A percentile compares a stretch with the other conserved stretches of the same genome.
Evolutionary conservation across 2,888 invertebrate species (phyloP).

Genomic region (Bursaphelenchus okinawaensis): DNA sequence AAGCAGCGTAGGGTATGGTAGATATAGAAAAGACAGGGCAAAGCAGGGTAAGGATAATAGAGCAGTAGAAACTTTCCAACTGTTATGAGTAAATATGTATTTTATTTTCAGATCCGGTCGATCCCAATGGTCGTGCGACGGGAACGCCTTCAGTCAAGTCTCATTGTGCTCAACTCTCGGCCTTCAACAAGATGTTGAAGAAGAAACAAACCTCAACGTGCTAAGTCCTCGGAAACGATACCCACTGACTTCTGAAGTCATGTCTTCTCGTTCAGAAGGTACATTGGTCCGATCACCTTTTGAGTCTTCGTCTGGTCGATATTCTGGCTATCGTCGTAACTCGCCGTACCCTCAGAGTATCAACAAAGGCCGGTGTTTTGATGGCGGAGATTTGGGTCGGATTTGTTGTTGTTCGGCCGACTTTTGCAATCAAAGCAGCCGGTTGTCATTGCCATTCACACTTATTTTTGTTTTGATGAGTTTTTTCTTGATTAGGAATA

Average conservation of each 20-base stretch:
- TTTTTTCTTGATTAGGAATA: too few relatives aligned
- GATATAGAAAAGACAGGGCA: too few relatives aligned
- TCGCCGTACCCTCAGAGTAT: neutral
- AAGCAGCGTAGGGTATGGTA: too few relatives aligned
- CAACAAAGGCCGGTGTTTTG: conserved; percentile 23
- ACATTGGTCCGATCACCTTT: conserved; percentile 3
- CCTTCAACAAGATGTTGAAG: conserved; percentile 10
- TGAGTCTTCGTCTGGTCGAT: neutral
- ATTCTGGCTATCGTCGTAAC: conserved; percentile 1
- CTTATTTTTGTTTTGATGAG: neutral
- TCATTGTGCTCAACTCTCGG: conserved; percentile 26
- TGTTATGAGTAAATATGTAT: too few relatives aligned
- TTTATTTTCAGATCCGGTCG: conserved; percentile 20
- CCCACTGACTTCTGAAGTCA: neutral
- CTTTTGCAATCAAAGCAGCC: conserved; percentile 22
- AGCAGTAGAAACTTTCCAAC: too few relatives aligned
- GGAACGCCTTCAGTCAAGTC: conserved; percentile 21
- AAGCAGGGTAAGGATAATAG: too few relatives aligned
- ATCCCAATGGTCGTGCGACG: conserved; percentile 31
- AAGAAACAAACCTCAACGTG: conserved; percentile 10
- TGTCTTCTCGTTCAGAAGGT: neutral
- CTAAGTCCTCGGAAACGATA: conserved; percentile 3
- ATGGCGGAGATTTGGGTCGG: conserved; percentile 22
- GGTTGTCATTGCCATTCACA: neutral
- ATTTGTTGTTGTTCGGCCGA: conserved; percentile 27